Conservation (phyloP, 1,140 invertebrate species). For the Calosoma granatense region DNA sequence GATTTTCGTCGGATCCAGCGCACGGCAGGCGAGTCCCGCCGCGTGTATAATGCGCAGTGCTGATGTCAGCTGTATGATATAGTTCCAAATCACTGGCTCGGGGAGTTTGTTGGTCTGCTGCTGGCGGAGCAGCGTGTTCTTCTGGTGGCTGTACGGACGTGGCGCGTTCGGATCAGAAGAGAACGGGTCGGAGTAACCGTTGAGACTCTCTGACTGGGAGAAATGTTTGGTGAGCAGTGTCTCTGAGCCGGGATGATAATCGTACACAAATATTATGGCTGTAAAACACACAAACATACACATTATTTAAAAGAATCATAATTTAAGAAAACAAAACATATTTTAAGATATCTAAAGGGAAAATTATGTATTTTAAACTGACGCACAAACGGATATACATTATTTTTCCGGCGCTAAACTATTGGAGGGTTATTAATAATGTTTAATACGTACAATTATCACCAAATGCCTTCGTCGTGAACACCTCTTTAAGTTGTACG, state of each 20-base stretch:
- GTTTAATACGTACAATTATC: slow-evolving; percentile 90
- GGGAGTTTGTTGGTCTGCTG: slow-evolving; percentile 66
- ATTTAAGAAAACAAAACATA: background rate
- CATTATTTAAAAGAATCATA: background rate
- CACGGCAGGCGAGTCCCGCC: slow-evolving; percentile 47
- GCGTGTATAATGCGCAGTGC: slow-evolving; percentile 86
- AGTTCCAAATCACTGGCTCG: slow-evolving; percentile 89
- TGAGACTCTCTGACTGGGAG: slow-evolving; percentile 49
- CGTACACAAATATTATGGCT: slow-evolving; percentile 95
- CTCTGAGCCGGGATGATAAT: slow-evolving; percentile 85
- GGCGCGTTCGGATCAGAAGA: slow-evolving; percentile 73
- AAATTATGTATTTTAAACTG: background rate
- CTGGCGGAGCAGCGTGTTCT: slow-evolving; percentile 62
- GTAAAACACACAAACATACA: slow-evolving; percentile 27
- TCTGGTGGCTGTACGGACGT: slow-evolving; percentile 71
- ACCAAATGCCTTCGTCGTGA: slow-evolving; percentile 90
- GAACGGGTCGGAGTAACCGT: slow-evolving; percentile 73
- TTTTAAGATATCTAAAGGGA: slow-evolving; percentile 4
- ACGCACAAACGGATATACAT: background rate
- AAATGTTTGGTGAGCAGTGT: slow-evolving; percentile 84
- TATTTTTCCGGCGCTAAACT: slow-evolving; percentile 1
- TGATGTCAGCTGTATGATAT: slow-evolving; percentile 92
- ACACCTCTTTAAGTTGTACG: slow-evolving; percentile 82
- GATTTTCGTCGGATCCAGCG: slow-evolving; percentile 86
- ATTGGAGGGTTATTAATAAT: too few relatives aligned